Evolutionary conservation across 2,113 vertebrate genomes (phyloP), one percentile per base, ranked within the genome.

Genomic region (Ondatra zibethicus): DNA sequence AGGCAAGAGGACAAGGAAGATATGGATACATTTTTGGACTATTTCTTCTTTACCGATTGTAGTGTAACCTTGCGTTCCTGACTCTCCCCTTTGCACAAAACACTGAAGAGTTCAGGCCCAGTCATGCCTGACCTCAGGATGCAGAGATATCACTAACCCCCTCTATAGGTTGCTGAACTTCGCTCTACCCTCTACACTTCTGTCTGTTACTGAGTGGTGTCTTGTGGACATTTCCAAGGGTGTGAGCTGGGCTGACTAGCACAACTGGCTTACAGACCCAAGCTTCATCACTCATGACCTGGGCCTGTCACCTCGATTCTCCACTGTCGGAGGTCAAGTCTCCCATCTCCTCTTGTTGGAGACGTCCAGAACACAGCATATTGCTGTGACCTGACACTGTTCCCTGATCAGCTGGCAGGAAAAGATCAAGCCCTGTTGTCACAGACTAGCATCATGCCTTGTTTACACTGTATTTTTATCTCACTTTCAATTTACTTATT

Each of bases 381-480:
- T 1, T 50, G 80, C 65, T 73, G 8, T 7, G 75, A 65, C 27
- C 11, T 3, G 82, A n/a, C 55, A 52, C 3, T n/a, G 86, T 78
- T 84, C 85, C 97, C 94, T 78, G 19, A 75, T 27, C 76, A 96
- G 52, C 73, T 88, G 52, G 89, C 72, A 93, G 78, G 47, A 3
- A 3, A 19, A 31, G 7, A 6, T 11, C 98, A 97, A 90, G 80
- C 21, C 97, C 96, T 95, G 87, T 68, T 98, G 72, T 84, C 93
- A 80, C 55, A 97, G 95, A 81, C 90, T 96, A 82, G 85, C 97
- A 91, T 39, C 86, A 86, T 97, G 97, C 63, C 93, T 98, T 98
- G 95, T 98, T 98, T 98, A 96, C 80, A 84, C 52, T 93, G 19
- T 98, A 97, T 98, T 98, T 98, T 98, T 97, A 97, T 98, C 97